Evolutionary conservation across 2,113 vertebrate species (phyloP).

Genomic region (Mustelus asterias): DNA sequence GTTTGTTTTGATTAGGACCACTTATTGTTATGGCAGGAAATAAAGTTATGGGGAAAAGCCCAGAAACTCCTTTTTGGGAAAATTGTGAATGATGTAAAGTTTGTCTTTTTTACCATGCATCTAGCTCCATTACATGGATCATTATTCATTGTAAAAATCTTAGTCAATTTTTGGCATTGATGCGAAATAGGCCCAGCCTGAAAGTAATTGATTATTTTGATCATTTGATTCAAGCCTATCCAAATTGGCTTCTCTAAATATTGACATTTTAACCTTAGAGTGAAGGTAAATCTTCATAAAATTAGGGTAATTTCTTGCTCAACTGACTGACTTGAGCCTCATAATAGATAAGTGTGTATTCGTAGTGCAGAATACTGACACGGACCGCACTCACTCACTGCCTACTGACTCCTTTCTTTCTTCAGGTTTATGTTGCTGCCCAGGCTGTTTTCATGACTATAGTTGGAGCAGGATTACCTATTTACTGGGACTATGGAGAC

Average conservation of each 20-base stretch:
- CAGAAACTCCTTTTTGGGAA: not conserved
- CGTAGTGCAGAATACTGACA: not conserved
- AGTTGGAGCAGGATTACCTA: constrained; percentile 60
- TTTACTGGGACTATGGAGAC: constrained; percentile 60
- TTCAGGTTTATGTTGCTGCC: constrained; percentile 63
- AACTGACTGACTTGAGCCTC: not conserved
- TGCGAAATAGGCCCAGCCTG: not conserved
- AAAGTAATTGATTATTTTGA: not conserved
- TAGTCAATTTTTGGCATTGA: not conserved
- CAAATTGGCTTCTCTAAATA: not conserved
- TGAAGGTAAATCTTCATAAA: not conserved
- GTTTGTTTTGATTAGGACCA: not conserved
- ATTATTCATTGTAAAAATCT: not conserved
- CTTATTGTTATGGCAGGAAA: not conserved
- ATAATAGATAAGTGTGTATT: not conserved
- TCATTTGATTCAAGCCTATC: not conserved
- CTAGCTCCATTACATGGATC: not conserved
- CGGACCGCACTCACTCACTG: not conserved
- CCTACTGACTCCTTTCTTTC: constrained; percentile 38
- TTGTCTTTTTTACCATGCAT: not conserved
- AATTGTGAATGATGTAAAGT: not conserved
- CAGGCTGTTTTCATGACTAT: constrained; percentile 63
- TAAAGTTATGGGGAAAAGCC: not conserved
- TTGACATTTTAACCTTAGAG: not conserved
- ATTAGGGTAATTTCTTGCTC: not conserved